Conservation (phyloP, 2,797 vertebrate species). For the Schizopygopsis pylzovi region DNA sequence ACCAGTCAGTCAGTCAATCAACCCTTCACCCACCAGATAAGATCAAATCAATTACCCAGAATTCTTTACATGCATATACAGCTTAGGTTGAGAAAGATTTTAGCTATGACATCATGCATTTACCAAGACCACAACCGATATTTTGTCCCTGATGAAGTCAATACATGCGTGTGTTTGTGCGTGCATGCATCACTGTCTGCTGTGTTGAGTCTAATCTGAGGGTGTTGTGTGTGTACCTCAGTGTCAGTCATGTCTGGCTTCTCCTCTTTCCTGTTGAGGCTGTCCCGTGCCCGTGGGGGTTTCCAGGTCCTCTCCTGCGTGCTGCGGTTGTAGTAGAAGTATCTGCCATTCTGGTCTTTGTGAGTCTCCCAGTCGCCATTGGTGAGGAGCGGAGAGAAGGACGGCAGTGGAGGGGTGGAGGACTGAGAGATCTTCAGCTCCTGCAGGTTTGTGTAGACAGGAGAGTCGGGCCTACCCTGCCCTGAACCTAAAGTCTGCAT, state of each 20-base stretch:
- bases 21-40: background rate
- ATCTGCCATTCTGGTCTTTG: slow-evolving; percentile 90
- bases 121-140: background rate
- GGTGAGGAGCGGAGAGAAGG: slow-evolving; percentile 85
- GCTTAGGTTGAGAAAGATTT: background rate
- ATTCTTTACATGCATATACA: slow-evolving; percentile 21
- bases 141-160: background rate
- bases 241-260: slow-evolving; percentile 75
- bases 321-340: slow-evolving; percentile 92
- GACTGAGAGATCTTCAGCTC: slow-evolving; percentile 97
- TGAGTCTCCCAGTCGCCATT: slow-evolving; percentile 96
- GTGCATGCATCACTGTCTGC: slow-evolving; percentile 1
- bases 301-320: slow-evolving; percentile 95
- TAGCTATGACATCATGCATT: slow-evolving; percentile 30
- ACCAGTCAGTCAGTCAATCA: slow-evolving; percentile 24
- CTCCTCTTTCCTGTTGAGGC: slow-evolving; percentile 82
- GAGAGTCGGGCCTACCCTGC: slow-evolving; percentile 89
- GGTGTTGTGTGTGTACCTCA: slow-evolving; percentile 79
- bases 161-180: background rate
- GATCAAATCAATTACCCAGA: background rate
- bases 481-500: slow-evolving; percentile 84
- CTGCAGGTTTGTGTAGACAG: slow-evolving; percentile 95
- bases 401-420: slow-evolving; percentile 86
- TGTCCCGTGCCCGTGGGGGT: slow-evolving; percentile 88
- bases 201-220: background rate